Evolutionary conservation across 1,140 invertebrate genomes (phyloP).

Genomic region (Drosophila gunungcola): DNA sequence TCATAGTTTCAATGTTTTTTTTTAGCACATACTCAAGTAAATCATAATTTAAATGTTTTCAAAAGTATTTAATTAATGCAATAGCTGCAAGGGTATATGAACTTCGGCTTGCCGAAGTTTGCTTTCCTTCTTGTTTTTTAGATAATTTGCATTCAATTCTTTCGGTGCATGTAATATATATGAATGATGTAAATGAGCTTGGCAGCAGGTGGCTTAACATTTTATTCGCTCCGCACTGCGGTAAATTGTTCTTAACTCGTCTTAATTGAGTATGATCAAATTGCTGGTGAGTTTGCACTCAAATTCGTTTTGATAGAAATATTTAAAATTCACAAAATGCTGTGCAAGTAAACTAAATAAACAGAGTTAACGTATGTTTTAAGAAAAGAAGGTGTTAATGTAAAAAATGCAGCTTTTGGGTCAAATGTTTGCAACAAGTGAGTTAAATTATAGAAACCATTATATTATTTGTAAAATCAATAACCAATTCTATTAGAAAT

Average conservation of each 20-base stretch:
- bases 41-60: no score
- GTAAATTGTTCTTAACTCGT: constrained; percentile 37
- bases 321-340: constrained; percentile 15
- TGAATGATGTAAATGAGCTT: constrained; percentile 47
- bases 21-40: no score
- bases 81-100: no score
- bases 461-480: no score
- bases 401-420: neutral
- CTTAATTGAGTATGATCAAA: constrained; percentile 43
- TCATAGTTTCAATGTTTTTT: no score
- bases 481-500: neutral
- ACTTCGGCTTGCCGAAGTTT: no score
- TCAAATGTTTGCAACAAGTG: constrained; percentile 22
- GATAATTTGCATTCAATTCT: neutral
- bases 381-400: neutral
- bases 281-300: constrained; percentile 4
- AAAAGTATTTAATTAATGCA: no score
- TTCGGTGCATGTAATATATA: constrained; percentile 31
- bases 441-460: constrained; percentile 2
- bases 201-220: constrained; percentile 54
- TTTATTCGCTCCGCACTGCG: constrained; percentile 15
- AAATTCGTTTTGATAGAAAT: neutral
- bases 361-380: neutral
- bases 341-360: neutral
- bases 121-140: no score